phyloP scores from a whole-genome alignment of 1,140 invertebrate genomes.

The Zaprionus taronus region DNA sequence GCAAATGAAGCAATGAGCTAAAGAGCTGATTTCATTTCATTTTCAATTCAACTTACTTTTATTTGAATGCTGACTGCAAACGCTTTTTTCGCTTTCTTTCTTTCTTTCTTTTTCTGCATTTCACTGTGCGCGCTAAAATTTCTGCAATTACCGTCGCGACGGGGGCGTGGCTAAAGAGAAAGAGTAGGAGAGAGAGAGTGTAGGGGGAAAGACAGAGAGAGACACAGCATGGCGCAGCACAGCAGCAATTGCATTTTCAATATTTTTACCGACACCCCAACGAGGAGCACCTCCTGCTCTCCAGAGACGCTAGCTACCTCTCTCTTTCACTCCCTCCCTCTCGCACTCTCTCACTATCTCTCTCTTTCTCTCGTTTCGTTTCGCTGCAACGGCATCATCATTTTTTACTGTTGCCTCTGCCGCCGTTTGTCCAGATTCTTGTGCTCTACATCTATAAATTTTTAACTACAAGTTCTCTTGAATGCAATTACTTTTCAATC shows the following conservation, averaged over 20 bases:
- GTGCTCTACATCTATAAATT: constrained; percentile 73
- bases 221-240: constrained; percentile 27
- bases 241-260: constrained; percentile 79
- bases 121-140: constrained; percentile 47
- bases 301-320: not conserved
- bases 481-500: constrained; percentile 83
- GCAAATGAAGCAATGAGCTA: constrained; percentile 50
- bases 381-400: constrained; percentile 44
- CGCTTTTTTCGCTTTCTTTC: constrained; percentile 9
- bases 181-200: not conserved
- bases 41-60: constrained; percentile 78
- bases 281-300: constrained; percentile 12
- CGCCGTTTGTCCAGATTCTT: constrained; percentile 62
- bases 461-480: constrained; percentile 79
- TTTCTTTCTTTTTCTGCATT: constrained; percentile 15
- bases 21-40: constrained; percentile 79
- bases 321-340: constrained; percentile 3
- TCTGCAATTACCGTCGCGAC: constrained; percentile 66
- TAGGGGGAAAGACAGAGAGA: not conserved
- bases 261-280: constrained; percentile 48
- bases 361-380: not conserved
- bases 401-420: constrained; percentile 53
- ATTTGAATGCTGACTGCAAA: constrained; percentile 53
- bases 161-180: not conserved
- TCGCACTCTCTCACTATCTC: not conserved